Base-by-base conservation (phyloP, 1,140 invertebrate genomes). In the Drosophila nikananu region DNA sequence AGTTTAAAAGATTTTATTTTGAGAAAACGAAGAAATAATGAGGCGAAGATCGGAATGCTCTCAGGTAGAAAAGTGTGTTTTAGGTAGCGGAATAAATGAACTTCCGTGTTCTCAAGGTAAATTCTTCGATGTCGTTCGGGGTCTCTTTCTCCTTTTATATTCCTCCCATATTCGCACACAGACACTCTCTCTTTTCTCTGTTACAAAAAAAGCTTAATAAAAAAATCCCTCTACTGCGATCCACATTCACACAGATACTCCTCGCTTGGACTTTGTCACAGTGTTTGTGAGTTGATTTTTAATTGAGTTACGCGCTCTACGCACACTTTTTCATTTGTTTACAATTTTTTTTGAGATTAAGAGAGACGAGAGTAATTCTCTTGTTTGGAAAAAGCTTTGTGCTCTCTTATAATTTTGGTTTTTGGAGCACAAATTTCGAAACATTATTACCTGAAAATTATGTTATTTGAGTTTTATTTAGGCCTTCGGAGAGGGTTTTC, bases 301-400 rank as follows among this genome's bases (percentile, higher is more conserved):
- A 78, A 78, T 78, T 78, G 64, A 78, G 64, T 70, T 78, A 78
- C 73, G 71, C 46, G 55, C 62, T 39, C 35, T 54, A 77, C 71
- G 64, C 73, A 78, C 49, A 77, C 75, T 49, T 71, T 71, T 78
- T 37, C 37, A 78, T 71, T 78, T 78, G 76, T 78, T 78, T 78
- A 78, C 76, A 70, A 58, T 71, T 61, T 78, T 70, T n/a, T n/a
- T n/a, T n/a, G 27, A 37, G 21, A 41, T 23, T 25, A 67, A 77
- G 42, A 77, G 63, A 60, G 41, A 2, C 8, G 5, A 30, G 19
- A 5, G 15, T 13, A 12, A 19, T 27, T 46, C 64, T 66, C 41
- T 52, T 60, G 37, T 46, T 66, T 41, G 0, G 0, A 21, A 54
- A 37, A 23, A 60, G 48, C 42, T 41, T 44, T 52, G 19, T 13